Base-by-base conservation (phyloP, 2,888 invertebrate genomes). In the Dolomedes plantarius region DNA sequence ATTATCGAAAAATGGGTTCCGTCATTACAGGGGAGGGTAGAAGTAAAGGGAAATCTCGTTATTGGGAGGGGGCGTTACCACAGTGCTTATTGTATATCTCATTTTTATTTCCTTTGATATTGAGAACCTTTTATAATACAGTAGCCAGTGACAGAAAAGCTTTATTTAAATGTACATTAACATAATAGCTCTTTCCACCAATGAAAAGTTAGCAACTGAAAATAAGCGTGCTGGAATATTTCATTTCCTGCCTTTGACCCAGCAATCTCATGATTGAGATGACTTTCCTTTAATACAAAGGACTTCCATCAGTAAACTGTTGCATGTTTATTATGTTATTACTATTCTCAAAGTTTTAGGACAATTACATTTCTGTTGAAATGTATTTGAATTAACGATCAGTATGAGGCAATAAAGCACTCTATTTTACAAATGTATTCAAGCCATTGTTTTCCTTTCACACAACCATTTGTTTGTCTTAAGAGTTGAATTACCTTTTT, bases 1-100 rank as follows among this genome's bases (percentile, higher is more conserved):
- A 73, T 76, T 85, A 77, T 67, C 46, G 67, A 77, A 67, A 85
- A 78, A 85, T 78, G 73, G 76, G 67, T 76, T 77, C 77, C 75
- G 83, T 83, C 67, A 73, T 72, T 41, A 72, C 29, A 28, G 65
- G 50, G 64, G n/a, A n/a, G 50, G 32, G 27, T 23, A 11, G 75
- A 32, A 50, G 16, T 16, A 36, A 68, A 39, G 27, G 19, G 31
- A 23, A 23, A 50, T 65, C 56, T 77, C 77, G 27, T 78, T 75
- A 46, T 31, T 64, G 13, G 32, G 27, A 39, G 32, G 50, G 62
- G 76, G 83, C 73, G 77, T 73, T n/a, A 7, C 19, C 36, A 11
- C 16, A 46, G 1, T 0, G 19, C 67, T 39, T 74, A 56, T 74
- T 74, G 27, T 74, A 41, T 3, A 28, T 64, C 67, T n/a, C 29